phyloP scores from a whole-genome alignment of 2,113 vertebrate species.

The Trachemys scripta region DNA sequence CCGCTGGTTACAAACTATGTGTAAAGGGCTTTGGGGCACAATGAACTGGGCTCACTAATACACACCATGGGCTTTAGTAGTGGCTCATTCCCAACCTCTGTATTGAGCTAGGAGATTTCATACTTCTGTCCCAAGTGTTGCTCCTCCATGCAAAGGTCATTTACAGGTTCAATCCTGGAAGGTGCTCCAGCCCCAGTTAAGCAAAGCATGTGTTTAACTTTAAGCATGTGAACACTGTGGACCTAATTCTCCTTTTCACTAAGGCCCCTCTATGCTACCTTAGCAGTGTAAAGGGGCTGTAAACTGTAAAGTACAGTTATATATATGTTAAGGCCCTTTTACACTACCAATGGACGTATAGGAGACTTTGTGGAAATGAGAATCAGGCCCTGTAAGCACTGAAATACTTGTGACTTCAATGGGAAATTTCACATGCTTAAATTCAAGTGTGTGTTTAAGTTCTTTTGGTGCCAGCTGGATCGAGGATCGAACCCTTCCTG shows the following conservation, averaged over 20 bases:
- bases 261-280: not conserved
- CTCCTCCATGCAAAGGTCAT: not conserved
- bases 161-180: not conserved
- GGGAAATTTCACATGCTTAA: not conserved
- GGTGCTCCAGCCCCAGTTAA: not conserved
- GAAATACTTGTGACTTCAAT: not conserved
- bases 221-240: not conserved
- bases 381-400: not conserved
- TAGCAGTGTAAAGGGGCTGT: not conserved
- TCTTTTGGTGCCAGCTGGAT: not conserved
- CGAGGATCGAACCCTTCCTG: not conserved
- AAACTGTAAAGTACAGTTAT: not conserved
- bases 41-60: not conserved
- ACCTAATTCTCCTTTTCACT: not conserved
- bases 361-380: not conserved
- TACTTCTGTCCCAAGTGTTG: not conserved
- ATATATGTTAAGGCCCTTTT: not conserved
- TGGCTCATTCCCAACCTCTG: not conserved
- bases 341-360: rapidly evolving
- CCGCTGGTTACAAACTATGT: not conserved
- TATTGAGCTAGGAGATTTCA: not conserved
- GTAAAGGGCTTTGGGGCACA: not conserved
- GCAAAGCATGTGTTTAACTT: not conserved
- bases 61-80: not conserved
- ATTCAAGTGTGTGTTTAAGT: not conserved